Conservation (phyloP, 1,140 invertebrate genomes). For the Antheraea mylitta region DNA sequence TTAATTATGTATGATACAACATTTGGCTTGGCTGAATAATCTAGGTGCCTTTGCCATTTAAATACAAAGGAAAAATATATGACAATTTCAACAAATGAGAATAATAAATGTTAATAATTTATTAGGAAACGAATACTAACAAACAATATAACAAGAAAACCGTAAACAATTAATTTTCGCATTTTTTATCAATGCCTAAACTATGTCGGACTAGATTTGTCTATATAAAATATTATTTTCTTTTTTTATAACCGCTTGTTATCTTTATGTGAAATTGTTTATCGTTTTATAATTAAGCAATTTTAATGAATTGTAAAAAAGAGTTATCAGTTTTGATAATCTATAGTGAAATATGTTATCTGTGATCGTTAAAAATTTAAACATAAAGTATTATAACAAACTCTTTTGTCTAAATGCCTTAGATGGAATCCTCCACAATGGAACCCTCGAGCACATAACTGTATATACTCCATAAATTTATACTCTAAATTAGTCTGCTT, state of each 20-base stretch:
- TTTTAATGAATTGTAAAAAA: background rate
- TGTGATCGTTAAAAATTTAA: background rate
- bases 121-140: slow-evolving; percentile 29
- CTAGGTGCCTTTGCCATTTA: too few relatives aligned
- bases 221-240: background rate
- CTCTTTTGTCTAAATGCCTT: too few relatives aligned
- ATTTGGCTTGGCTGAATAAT: too few relatives aligned
- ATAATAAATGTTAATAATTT: too few relatives aligned
- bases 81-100: too few relatives aligned
- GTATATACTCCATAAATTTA: too few relatives aligned
- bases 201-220: background rate
- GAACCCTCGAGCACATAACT: too few relatives aligned
- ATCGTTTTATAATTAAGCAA: background rate
- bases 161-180: slow-evolving; percentile 23
- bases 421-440: too few relatives aligned
- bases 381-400: background rate
- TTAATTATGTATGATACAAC: too few relatives aligned
- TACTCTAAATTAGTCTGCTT: too few relatives aligned
- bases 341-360: background rate
- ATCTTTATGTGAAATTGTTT: background rate
- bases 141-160: slow-evolving; percentile 27
- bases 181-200: slow-evolving; percentile 7
- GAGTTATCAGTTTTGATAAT: slow-evolving; percentile 2
- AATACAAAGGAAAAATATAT: too few relatives aligned
- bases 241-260: background rate